These are phyloP conservation scores for Anguilla japonica DNA, from an alignment of 2,113 vertebrate species.

Conservation along the genomic window DNA sequence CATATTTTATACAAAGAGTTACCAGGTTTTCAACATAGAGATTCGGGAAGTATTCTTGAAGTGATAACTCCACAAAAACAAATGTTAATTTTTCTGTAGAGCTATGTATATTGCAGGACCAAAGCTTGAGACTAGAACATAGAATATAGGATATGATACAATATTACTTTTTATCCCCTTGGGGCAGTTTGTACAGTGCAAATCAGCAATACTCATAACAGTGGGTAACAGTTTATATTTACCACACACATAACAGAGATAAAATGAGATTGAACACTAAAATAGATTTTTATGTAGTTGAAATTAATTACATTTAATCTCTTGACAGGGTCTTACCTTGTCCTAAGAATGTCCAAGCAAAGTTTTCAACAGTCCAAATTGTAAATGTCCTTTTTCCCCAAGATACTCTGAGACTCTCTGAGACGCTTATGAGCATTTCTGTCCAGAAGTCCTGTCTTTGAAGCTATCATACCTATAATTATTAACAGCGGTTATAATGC, in stretches of 20 bases:
- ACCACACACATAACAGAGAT: neutral
- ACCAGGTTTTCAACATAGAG: neutral
- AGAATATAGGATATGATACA: too few species aligned
- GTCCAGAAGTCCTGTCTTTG: conserved; percentile 53
- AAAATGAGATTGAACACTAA: neutral
- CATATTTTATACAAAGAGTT: neutral
- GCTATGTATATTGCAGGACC: neutral
- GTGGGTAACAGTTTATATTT: too few species aligned
- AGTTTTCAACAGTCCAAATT: neutral
- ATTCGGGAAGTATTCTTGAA: neutral
- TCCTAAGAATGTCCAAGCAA: neutral
- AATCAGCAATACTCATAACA: too few species aligned
- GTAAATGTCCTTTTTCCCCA: neutral
- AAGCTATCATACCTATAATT: conserved; percentile 65
- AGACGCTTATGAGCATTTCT: conserved; percentile 10
- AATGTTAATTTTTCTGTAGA: neutral
- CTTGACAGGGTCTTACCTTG: conserved; percentile 7
- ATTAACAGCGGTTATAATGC: conserved; percentile 69
- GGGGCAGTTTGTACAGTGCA: too few species aligned
- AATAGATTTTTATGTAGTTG: neutral
- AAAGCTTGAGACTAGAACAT: neutral
- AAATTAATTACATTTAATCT: neutral
- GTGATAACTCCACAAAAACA: neutral
- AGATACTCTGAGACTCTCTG: conserved; percentile 43
- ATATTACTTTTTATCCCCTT: too few species aligned